These are phyloP conservation scores for Anoplophora glabripennis DNA, from an alignment of 1,140 invertebrate genomes.

Conservation along the genomic window DNA sequence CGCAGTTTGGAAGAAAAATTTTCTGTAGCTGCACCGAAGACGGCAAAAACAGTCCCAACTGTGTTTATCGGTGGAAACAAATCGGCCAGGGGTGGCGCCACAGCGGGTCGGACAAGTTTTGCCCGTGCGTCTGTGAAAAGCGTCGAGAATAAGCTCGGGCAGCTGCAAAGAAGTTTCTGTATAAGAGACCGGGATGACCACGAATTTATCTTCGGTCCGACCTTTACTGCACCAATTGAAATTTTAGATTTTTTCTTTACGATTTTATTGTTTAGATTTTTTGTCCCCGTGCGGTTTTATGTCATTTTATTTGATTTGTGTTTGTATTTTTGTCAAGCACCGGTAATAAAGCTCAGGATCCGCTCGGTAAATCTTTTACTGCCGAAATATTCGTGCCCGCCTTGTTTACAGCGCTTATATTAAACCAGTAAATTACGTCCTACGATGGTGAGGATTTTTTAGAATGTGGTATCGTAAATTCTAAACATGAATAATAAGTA, in stretches of 20 bases:
- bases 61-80: conserved; percentile 39
- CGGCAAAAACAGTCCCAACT: conserved; percentile 31
- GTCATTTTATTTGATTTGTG: conserved; percentile 13
- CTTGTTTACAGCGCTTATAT: not conserved
- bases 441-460: no score
- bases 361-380: conserved; percentile 1
- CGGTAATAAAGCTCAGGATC: conserved; percentile 3
- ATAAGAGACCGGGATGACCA: conserved; percentile 20
- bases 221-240: conserved; percentile 18
- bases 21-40: conserved; percentile 17
- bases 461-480: no score
- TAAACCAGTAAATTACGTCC: no score
- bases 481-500: no score
- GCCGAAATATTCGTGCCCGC: not conserved
- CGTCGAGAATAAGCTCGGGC: conserved; percentile 6
- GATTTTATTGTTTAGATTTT: conserved; percentile 5
- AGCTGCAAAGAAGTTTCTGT: conserved; percentile 26
- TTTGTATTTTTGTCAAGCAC: not conserved
- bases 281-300: not conserved
- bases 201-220: conserved; percentile 29
- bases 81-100: conserved; percentile 33
- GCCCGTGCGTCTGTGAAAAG: conserved; percentile 22
- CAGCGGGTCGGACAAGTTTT: conserved; percentile 20
- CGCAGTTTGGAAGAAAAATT: conserved; percentile 14
- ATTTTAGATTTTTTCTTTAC: conserved; percentile 11